Evolutionary conservation across 35 echinoderm and acorn worm genomes (phyloP).

Genomic region (Ptychodera flava): DNA sequence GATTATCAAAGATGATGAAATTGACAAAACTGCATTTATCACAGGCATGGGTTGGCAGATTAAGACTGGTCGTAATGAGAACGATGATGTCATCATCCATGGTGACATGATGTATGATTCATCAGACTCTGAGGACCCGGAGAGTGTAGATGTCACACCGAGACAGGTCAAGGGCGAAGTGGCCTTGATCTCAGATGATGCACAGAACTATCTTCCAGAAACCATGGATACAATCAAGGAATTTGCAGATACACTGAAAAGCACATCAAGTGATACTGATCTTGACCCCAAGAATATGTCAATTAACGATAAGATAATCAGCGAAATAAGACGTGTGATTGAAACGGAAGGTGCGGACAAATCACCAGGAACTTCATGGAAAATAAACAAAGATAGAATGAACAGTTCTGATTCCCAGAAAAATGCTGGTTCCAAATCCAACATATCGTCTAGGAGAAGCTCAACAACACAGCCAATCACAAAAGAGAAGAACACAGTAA

Average conservation of each 20-base stretch:
- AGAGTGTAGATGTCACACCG: not conserved
- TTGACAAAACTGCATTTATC: slow-evolving; percentile 83
- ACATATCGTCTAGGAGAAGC: not conserved
- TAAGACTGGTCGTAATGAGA: slow-evolving; percentile 73
- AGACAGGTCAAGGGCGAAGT: not conserved
- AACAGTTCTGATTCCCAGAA: not conserved
- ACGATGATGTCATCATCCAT: slow-evolving; percentile 59
- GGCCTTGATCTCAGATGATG: not conserved
- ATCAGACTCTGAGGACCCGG: slow-evolving; percentile 32
- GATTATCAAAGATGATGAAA: slow-evolving; percentile 56
- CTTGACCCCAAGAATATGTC: not conserved
- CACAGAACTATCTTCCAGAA: slow-evolving; percentile 77
- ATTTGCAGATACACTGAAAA: slow-evolving; percentile 22
- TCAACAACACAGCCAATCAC: too few species aligned
- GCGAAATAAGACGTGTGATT: not conserved
- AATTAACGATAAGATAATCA: not conserved
- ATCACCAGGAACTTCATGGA: not conserved
- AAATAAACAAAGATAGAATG: not conserved
- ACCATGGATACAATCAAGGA: slow-evolving; percentile 94
- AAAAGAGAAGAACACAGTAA: not conserved
- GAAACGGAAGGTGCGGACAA: not conserved
- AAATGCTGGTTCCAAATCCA: not conserved
- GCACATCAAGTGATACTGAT: not conserved
- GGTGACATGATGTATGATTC: slow-evolving; percentile 16
- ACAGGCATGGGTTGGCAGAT: slow-evolving; percentile 94